Evolutionary conservation across 2,113 vertebrate species (phyloP), one percentile per base, ranked within the genome.

Genomic region (Leptosomus discolor): DNA sequence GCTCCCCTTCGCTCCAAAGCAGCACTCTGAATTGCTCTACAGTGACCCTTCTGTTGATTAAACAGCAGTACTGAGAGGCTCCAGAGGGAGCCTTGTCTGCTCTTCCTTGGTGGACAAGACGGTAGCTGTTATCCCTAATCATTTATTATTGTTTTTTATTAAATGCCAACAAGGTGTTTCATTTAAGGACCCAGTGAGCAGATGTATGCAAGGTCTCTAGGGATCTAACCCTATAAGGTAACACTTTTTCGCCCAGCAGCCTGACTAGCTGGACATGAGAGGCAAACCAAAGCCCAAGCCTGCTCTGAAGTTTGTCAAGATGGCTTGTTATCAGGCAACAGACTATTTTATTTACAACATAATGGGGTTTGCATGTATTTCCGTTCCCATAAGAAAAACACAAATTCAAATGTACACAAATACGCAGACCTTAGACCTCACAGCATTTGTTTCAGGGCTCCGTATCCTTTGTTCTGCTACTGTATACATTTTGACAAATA

Each of bases 381-480:
- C 65, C 34, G 5, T 46, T 92, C 77, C 65, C 21, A 8, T 16
- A 37, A 73, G 80, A 76, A 90, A 50, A 57, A 91, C 84, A 18
- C 39, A 85, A 81, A 82, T 45, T 43, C 45, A 58, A 75, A 64
- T 3, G 34, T 21, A 85, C 37, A 92, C 11, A 15, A 82, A 65
- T 3, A 88, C 4, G 12, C n/a, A 73, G 89, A 79, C 77, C 70
- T 88, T 30, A 74, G 91, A 73, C 87, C 77, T 71, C 65, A 6
- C 0, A 45, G 65, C 11, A 5, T 78, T 81, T 75, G 45, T 19
- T 91, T 64, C 57, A 7, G 15, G 77, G 86, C 70, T 56, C 88
- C 51, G 20, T 26, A 81, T 60, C 83, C 83, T 95, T 95, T 95
- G 83, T 95, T 97, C 91, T 67, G 81, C 74, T 73, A 53, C 81